phyloP scores from a whole-genome alignment of 2,797 vertebrate species.

The Vipera ursinii region DNA sequence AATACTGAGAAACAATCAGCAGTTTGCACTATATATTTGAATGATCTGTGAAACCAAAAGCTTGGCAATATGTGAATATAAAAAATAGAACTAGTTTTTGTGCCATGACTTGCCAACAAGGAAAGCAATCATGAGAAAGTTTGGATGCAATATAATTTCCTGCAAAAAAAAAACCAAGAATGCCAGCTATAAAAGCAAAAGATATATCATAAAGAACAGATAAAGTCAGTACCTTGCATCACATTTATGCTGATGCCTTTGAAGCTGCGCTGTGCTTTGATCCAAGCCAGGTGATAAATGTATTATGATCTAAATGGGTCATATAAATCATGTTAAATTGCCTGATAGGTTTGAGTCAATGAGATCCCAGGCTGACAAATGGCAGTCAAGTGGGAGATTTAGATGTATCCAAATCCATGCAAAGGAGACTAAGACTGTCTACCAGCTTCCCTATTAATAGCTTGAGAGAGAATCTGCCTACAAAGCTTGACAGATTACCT shows the following conservation, averaged over 20 bases:
- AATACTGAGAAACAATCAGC: background rate
- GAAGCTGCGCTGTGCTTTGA: slow-evolving; percentile 53
- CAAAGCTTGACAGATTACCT: background rate
- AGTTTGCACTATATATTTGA: background rate
- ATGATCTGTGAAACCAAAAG: background rate
- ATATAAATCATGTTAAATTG: slow-evolving; percentile 37
- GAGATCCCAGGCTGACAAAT: slow-evolving; percentile 29
- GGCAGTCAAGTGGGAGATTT: slow-evolving; percentile 25
- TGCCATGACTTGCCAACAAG: background rate
- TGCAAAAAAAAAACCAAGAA: slow-evolving; percentile 9
- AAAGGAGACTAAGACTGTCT: background rate
- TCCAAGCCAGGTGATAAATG: slow-evolving; percentile 51
- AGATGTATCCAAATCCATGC: background rate
- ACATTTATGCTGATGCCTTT: slow-evolving; percentile 50
- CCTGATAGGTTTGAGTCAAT: slow-evolving; percentile 25
- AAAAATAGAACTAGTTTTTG: background rate
- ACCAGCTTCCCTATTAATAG: background rate
- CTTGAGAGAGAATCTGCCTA: slow-evolving; percentile 2
- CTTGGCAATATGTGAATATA: background rate
- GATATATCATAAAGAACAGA: slow-evolving; percentile 1
- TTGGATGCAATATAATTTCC: background rate
- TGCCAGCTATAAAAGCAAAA: background rate
- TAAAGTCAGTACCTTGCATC: slow-evolving; percentile 46
- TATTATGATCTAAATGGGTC: slow-evolving; percentile 44
- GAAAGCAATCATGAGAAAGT: background rate